Evolutionary conservation across 2,797 vertebrate species (phyloP).

Genomic region (Amazona finschi): DNA sequence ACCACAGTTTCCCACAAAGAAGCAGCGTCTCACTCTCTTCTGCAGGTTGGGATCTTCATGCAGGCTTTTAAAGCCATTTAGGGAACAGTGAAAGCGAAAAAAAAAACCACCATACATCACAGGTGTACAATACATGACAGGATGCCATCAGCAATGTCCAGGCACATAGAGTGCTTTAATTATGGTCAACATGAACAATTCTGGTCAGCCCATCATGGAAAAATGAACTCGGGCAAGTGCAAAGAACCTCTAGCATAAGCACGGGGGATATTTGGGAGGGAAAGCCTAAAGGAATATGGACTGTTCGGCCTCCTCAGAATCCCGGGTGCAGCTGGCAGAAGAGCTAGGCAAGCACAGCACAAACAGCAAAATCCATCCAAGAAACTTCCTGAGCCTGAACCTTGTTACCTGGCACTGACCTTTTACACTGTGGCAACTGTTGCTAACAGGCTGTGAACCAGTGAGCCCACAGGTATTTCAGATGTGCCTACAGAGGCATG

Average conservation of each 20-base stretch:
- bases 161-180: not conserved
- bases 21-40: not conserved
- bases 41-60: not conserved
- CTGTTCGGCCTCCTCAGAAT: not conserved
- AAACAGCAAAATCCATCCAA: not conserved
- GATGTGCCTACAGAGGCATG: rapidly evolving
- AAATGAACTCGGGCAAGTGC: not conserved
- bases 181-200: not conserved
- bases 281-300: not conserved
- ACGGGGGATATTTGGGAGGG: not conserved
- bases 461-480: not conserved
- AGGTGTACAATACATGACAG: not conserved
- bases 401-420: not conserved
- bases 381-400: not conserved
- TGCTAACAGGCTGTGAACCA: not conserved
- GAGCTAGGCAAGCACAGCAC: not conserved
- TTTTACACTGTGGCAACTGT: not conserved
- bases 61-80: not conserved
- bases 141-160: not conserved
- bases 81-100: not conserved
- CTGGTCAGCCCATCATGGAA: not conserved
- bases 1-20: not conserved
- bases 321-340: not conserved
- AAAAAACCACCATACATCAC: not conserved
- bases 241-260: not conserved